Percentiles rank a stretch among this genome's conserved stretches.
Evolutionary conservation across 2,797 vertebrate species (phyloP).

Genomic region (Morus bassanus): DNA sequence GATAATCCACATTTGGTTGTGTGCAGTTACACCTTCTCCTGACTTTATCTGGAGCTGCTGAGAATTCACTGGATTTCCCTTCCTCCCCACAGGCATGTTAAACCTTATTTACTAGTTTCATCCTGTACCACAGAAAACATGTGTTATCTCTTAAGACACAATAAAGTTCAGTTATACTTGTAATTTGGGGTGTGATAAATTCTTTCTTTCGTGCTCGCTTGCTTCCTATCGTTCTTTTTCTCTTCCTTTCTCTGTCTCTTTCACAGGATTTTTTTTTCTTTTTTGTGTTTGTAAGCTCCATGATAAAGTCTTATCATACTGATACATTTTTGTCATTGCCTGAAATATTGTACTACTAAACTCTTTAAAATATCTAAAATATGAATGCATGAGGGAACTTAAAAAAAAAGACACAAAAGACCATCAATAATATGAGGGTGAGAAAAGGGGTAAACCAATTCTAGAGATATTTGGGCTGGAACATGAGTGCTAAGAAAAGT

Average conservation of each 20-base stretch:
- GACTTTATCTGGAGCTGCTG: neutral
- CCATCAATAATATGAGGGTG: conserved; percentile 21
- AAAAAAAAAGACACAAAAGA: neutral
- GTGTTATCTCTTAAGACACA: neutral
- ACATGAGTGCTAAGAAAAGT: conserved; percentile 64
- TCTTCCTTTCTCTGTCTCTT: neutral
- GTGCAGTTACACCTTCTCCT: neutral
- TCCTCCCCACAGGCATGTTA: neutral
- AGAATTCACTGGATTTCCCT: neutral
- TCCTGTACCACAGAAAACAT: neutral
- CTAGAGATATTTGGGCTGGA: conserved; percentile 65
- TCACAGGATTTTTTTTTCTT: neutral
- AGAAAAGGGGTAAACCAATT: conserved; percentile 38
- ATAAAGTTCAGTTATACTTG: neutral
- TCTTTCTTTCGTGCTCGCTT: neutral
- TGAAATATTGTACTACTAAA: neutral
- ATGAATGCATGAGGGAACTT: neutral
- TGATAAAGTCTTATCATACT: neutral
- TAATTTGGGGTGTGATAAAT: neutral
- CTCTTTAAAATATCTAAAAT: neutral
- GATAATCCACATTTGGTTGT: neutral
- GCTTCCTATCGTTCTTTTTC: neutral
- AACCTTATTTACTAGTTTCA: conserved; percentile 24
- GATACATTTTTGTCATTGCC: neutral
- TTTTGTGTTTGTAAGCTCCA: neutral